phyloP scores from a whole-genome alignment of 2,113 vertebrate genomes.

The Scalopus aquaticus region DNA sequence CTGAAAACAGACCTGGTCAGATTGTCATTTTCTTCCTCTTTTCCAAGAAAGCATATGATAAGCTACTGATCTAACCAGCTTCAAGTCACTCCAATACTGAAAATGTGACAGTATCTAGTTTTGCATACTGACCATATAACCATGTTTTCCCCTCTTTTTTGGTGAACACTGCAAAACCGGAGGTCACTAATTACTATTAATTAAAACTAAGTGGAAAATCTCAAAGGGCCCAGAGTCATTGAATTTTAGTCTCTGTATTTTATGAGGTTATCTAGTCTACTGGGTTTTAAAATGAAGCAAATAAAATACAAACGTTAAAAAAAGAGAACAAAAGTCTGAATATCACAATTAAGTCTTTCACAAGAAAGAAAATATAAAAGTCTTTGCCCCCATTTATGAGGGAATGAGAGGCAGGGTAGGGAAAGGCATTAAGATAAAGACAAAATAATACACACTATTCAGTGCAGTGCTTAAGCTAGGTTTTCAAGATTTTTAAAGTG shows the following conservation, averaged over 20 bases:
- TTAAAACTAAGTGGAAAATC: constrained; percentile 56
- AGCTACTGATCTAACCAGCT: background rate
- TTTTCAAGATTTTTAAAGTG: constrained; percentile 37
- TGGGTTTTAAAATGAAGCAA: constrained; percentile 49
- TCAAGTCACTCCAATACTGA: constrained; percentile 39
- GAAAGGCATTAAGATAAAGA: background rate
- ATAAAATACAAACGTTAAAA: constrained; percentile 39
- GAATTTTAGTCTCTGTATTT: constrained; percentile 32
- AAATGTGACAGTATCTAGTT: background rate
- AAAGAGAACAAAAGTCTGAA: background rate
- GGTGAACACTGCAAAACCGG: background rate
- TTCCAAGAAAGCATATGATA: background rate
- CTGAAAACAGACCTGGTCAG: background rate
- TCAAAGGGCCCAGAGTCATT: background rate
- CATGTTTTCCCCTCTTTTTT: background rate
- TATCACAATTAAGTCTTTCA: constrained; percentile 54
- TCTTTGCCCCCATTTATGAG: background rate
- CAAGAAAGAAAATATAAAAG: constrained; percentile 43
- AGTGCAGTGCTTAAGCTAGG: background rate
- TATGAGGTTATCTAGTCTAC: constrained; percentile 18
- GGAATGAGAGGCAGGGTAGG: background rate
- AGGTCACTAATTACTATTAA: constrained; percentile 15
- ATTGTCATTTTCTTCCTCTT: background rate
- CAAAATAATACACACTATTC: background rate
- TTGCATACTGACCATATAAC: background rate